Percentiles rank a stretch among this genome's conserved stretches.
Conservation (phyloP, 2,113 vertebrate genomes). For the Oophaga pumilio region DNA sequence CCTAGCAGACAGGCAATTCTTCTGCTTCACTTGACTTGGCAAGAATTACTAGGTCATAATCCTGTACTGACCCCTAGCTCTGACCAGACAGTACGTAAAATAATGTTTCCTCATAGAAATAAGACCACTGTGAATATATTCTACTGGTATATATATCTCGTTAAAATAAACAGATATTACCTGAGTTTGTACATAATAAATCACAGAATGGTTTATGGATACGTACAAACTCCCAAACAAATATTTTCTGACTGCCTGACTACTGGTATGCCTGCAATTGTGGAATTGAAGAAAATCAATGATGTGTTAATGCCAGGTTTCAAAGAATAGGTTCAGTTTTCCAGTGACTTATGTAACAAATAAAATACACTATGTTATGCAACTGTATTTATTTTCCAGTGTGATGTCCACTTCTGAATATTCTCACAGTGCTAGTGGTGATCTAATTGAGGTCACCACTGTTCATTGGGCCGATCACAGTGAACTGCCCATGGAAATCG, state of each 20-base stretch:
- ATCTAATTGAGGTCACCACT: too few relatives aligned
- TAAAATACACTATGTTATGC: too few relatives aligned
- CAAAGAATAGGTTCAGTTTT: too few relatives aligned
- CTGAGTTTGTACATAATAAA: not conserved
- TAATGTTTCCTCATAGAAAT: not conserved
- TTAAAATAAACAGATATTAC: not conserved
- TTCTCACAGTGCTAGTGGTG: too few relatives aligned
- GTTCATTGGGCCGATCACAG: too few relatives aligned
- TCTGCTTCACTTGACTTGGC: conserved; percentile 67
- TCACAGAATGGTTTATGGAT: not conserved
- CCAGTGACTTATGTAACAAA: too few relatives aligned
- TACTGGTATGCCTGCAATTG: not conserved
- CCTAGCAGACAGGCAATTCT: conserved; percentile 70
- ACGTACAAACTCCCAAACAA: not conserved
- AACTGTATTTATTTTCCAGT: too few relatives aligned
- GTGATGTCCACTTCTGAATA: too few relatives aligned
- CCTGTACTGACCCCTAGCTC: conserved; percentile 75
- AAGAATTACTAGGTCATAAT: conserved; percentile 74
- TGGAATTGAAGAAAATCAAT: not conserved
- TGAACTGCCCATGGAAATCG: too few relatives aligned
- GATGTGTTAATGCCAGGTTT: not conserved
- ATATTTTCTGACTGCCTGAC: not conserved
- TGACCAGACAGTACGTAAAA: conserved; percentile 73
- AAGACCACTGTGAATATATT: not conserved
- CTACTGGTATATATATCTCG: not conserved